Evolutionary conservation across 1,140 invertebrate genomes (phyloP), one percentile per base, ranked within the genome.

Genomic region (Zaprionus kolodkinae): DNA sequence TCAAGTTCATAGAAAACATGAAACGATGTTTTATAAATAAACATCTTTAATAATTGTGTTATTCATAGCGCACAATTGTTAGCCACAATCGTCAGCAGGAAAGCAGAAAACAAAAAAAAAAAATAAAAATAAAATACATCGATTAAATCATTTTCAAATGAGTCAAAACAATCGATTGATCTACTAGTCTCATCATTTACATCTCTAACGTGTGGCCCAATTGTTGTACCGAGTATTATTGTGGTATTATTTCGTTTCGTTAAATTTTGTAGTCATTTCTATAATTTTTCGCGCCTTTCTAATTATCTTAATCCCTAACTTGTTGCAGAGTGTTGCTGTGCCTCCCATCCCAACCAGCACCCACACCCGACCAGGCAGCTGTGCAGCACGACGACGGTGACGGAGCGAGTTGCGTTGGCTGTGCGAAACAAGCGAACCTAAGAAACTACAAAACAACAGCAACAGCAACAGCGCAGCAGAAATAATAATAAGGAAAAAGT

Each of bases 261-360:
- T 6, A 43, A 45, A 15, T 9, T 45, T 62, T 60, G 40, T 60
- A 40, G 3, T 25, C 10, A 36, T 10, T 50, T 17, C n/a, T 65
- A 66, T 13, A 30, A 6, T 43, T 17, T 17, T 27, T 56, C 78
- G 78, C 71, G 79, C 72, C 57, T 76, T 65, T 62, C 57, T 56
- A n/a, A 25, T 40, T 17, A 12, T 17, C 21, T 40, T n/a, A 6
- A 36, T 70, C 36, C 36, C 21, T 59, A 59, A 85, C 74, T 80
- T 85, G 66, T 85, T 81, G 79, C 79, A 79, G 76, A 85, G 54
- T 45, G 52, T 50, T 25, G 45, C 45, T 21, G 45, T 50, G 45
- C 17, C 3, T 21, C 11, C 17, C 21, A 11, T 17, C 45, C 40
- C 40, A 45, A 45, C n/a, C 4, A 45, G 5, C 12, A 45, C 12